phyloP scores from a whole-genome alignment of 2,797 vertebrate genomes.

The Aplochiton taeniatus region DNA sequence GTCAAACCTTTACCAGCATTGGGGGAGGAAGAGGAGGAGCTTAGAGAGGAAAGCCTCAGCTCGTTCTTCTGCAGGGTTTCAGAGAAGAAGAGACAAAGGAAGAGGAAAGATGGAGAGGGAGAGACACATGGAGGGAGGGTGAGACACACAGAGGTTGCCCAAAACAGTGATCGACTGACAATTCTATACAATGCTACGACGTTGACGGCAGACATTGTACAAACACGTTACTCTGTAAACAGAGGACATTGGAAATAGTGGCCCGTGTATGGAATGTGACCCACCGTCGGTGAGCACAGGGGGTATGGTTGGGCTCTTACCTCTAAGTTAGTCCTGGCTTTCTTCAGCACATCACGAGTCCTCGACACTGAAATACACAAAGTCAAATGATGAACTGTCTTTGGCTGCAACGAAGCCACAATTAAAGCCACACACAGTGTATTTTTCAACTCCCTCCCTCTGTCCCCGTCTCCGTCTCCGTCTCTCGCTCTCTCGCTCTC shows the following conservation, averaged over 20 bases:
- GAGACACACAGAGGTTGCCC: conserved; percentile 40
- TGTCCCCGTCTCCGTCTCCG: not conserved
- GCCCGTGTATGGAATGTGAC: not conserved
- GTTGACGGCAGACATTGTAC: not conserved
- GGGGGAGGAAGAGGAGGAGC: conserved; percentile 80
- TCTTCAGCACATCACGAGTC: conserved; percentile 90
- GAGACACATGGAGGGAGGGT: conserved; percentile 14
- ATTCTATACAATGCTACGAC: conserved; percentile 11
- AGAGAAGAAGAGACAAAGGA: conserved; percentile 29
- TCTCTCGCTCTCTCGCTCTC: not conserved
- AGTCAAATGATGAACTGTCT: conserved; percentile 14
- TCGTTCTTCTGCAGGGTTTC: conserved; percentile 80
- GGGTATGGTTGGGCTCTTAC: conserved; percentile 61
- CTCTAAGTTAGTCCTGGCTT: conserved; percentile 91
- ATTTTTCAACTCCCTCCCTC: not conserved
- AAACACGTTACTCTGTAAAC: not conserved
- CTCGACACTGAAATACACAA: conserved; percentile 81
- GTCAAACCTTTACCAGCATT: conserved; percentile 76
- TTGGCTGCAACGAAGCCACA: not conserved
- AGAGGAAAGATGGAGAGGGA: conserved; percentile 28
- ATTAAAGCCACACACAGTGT: not conserved
- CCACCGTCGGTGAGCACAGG: too few species aligned
- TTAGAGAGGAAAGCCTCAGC: conserved; percentile 82
- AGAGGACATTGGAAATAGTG: too few species aligned
- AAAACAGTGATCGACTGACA: conserved; percentile 42